These are phyloP conservation scores for Monodelphis domestica DNA, from an alignment of 2,797 vertebrate species.

Conservation along the genomic window DNA sequence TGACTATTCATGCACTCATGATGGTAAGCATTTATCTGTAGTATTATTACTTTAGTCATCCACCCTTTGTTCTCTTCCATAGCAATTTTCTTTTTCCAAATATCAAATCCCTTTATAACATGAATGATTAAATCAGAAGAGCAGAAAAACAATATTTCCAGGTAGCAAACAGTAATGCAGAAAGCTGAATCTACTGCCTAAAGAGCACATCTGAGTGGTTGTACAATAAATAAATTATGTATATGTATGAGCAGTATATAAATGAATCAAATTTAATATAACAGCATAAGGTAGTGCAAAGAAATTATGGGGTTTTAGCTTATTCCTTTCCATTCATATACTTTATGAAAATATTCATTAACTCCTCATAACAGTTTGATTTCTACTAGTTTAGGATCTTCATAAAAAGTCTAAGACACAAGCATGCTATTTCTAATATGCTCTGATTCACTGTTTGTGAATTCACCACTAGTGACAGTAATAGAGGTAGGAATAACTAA, in stretches of 20 bases:
- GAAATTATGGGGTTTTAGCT: slow-evolving; percentile 23
- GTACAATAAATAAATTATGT: slow-evolving; percentile 15
- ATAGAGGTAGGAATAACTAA: background rate
- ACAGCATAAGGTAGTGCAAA: slow-evolving; percentile 13
- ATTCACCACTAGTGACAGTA: too few relatives aligned
- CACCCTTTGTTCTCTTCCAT: background rate
- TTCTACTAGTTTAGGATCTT: slow-evolving; percentile 22
- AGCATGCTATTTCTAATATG: slow-evolving; percentile 45
- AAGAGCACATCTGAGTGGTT: slow-evolving; percentile 13
- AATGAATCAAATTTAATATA: slow-evolving; percentile 21
- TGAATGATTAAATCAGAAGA: slow-evolving; percentile 12
- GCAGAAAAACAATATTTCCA: slow-evolving; percentile 40
- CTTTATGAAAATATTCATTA: slow-evolving; percentile 40
- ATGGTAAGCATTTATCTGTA: background rate
- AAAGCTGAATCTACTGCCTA: slow-evolving; percentile 34
- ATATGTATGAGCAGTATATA: background rate
- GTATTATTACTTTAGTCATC: background rate
- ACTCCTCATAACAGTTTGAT: slow-evolving; percentile 3
- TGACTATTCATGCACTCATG: background rate
- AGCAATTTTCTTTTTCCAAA: slow-evolving; percentile 8
- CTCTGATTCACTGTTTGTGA: slow-evolving; percentile 49
- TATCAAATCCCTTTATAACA: slow-evolving; percentile 13
- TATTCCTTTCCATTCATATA: slow-evolving; percentile 35
- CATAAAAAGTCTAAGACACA: slow-evolving; percentile 50
- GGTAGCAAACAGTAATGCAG: slow-evolving; percentile 12